These are phyloP conservation scores for Hyposmocoma kahamanoa DNA, from an alignment of 1,140 invertebrate genomes.

Conservation along the genomic window DNA sequence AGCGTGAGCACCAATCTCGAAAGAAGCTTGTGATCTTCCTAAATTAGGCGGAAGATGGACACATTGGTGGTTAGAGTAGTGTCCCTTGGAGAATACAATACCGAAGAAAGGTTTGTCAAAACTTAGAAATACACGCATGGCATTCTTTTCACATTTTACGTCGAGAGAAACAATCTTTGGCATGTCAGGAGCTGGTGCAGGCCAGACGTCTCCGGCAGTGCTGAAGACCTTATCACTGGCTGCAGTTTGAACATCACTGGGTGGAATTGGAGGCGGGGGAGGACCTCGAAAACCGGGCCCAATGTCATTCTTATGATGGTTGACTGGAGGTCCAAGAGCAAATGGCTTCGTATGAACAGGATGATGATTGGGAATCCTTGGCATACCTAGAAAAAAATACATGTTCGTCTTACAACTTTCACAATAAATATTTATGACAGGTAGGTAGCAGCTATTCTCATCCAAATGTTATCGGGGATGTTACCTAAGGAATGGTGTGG, in stretches of 20 bases:
- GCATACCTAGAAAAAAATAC: constrained; percentile 51
- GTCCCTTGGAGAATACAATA: constrained; percentile 94
- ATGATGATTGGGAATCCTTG: constrained; percentile 67
- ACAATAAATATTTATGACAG: neutral
- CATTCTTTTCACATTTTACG: constrained; percentile 95
- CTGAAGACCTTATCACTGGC: constrained; percentile 69
- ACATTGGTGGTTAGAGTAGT: constrained; percentile 93
- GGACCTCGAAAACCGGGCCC: constrained; percentile 78
- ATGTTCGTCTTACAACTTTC: no score
- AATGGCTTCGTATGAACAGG: constrained; percentile 66
- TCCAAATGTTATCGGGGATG: no score
- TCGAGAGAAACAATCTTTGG: constrained; percentile 93
- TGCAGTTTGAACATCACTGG: constrained; percentile 67
- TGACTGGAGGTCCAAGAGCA: constrained; percentile 64
- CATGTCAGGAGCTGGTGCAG: constrained; percentile 86
- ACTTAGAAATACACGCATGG: constrained; percentile 93
- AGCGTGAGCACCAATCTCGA: constrained; percentile 92
- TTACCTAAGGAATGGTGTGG: constrained; percentile 67
- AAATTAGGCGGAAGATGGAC: constrained; percentile 92
- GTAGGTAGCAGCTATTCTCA: neutral
- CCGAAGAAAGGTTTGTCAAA: constrained; percentile 97
- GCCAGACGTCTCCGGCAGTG: constrained; percentile 86
- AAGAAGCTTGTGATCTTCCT: constrained; percentile 89
- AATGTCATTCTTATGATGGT: constrained; percentile 66
- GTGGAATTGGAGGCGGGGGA: constrained; percentile 73